Evolutionary conservation across 37 sponge, comb jelly and placozoan species (phyloP).

Genomic region (Ianthella basta): DNA sequence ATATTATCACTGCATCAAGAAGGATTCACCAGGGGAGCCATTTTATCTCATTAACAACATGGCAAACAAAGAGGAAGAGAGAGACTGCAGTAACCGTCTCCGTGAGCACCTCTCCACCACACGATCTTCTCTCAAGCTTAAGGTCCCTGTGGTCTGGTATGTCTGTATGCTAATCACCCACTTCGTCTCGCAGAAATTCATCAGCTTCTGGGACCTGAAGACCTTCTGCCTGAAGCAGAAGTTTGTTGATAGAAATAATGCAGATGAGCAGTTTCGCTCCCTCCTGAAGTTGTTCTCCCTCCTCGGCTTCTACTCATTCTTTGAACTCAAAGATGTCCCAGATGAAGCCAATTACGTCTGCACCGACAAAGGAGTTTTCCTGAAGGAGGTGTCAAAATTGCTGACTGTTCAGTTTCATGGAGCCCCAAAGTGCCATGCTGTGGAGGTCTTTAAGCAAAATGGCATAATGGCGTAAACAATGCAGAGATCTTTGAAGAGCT

Average conservation of each 20-base stretch:
- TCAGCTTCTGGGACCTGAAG: not conserved
- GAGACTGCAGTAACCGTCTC: not conserved
- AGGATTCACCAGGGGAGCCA: not conserved
- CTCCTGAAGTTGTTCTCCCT: slow-evolving; percentile 1
- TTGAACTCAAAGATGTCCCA: not conserved
- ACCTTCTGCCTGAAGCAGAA: not conserved
- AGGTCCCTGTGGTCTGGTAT: slow-evolving; percentile 11
- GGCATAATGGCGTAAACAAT: not conserved
- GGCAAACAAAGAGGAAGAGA: not conserved
- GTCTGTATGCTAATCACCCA: not conserved
- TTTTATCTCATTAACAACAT: not conserved
- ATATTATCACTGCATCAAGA: not conserved
- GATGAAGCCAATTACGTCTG: not conserved
- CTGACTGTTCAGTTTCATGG: slow-evolving; percentile 2
- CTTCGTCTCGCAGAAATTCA: not conserved
- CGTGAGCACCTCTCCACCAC: not conserved
- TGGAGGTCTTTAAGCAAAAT: not conserved
- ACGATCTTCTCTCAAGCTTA: not conserved
- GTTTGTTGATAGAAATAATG: too few relatives aligned
- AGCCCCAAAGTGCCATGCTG: not conserved
- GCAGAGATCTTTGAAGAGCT: not conserved
- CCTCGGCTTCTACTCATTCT: slow-evolving; percentile 1
- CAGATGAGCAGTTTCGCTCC: slow-evolving; percentile 12
- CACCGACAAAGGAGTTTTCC: not conserved
- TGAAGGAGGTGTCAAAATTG: slow-evolving; percentile 23